Percentiles rank a stretch among this genome's conserved stretches.
These are phyloP conservation scores for Corythornis cristatus DNA, from an alignment of 2,113 vertebrate species.

Conservation along the genomic window DNA sequence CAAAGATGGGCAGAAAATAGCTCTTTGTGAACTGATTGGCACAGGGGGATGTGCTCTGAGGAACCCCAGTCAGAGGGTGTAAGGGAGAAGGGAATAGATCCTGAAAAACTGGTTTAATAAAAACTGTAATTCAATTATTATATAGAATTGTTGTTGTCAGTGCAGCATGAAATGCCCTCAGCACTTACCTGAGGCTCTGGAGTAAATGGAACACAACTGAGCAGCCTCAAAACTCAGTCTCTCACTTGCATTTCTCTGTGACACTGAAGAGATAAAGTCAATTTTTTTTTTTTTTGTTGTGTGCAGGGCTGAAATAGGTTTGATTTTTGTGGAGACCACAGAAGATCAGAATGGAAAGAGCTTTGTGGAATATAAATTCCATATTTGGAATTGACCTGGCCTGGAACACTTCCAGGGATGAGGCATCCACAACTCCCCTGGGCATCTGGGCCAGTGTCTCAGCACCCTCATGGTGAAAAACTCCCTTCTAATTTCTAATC, in stretches of 20 bases:
- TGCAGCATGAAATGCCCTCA: not conserved
- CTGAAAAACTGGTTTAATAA: not conserved
- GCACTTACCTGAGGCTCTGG: not conserved
- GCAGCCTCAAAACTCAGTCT: not conserved
- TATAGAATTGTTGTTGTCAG: not conserved
- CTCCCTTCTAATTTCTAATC: no score
- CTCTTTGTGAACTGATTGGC: not conserved
- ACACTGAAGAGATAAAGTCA: not conserved
- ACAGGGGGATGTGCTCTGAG: accelerated
- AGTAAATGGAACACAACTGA: not conserved
- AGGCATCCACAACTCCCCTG: no score
- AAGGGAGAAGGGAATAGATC: accelerated
- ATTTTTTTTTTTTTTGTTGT: not conserved
- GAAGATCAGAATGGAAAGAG: not conserved
- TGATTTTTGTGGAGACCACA: not conserved
- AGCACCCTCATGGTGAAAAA: no score
- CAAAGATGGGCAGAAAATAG: not conserved
- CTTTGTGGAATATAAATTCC: not conserved
- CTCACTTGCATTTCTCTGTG: not conserved
- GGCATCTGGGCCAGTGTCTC: no score
- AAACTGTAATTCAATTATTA: accelerated
- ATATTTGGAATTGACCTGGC: no score
- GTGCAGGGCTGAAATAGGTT: not conserved
- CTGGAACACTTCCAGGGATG: no score
- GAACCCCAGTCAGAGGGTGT: accelerated